Base-by-base conservation (phyloP, 2,113 vertebrate genomes). In the Rhineura floridana region DNA sequence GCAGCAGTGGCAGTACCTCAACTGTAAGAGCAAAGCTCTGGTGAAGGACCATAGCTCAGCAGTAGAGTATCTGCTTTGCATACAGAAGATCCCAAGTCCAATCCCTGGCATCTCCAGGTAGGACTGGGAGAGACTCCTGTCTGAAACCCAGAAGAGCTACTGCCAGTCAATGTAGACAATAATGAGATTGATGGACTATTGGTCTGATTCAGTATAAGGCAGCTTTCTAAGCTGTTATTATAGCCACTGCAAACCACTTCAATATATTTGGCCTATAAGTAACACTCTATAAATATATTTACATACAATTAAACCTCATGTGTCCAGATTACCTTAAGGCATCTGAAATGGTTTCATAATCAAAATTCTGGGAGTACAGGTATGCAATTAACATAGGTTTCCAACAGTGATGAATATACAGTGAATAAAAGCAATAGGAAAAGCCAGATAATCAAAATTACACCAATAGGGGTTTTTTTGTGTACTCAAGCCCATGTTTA, bases 381-480 rank as follows among this genome's bases (percentile, higher is more conserved):
- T 13, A 59, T 44, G 21, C n/a, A 6, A 4, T 44, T 44, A 39
- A 62, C 23, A 63, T 59, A 28, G 46, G 25, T 9, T 39, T 30
- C n/a, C n/a, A n/a, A 82, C 12, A 33, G 2, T 67, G 39, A 28
- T 48, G 2, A 19, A 3, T 85, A 77, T 5, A 25, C 73, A 86
- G 19, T 76, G 44, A 77, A 65, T n/a, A 33, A 65, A 36, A 11
- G 12, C 73, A 86, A 36, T 77, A 13, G 42, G 17, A 15, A 42
- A 84, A 73, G 75, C 42, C 9, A 92, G 80, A 11, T 0, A 42
- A 3, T 3, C 21, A 6, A 63, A 78, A 83, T 4, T 55, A 52
- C 30, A 1, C 33, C 0, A 46, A 1, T 77, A 55, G 72, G 79
- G 19, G 83, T 2, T 4, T 75, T 21, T 11, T 0, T 0, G 10